These are phyloP conservation scores for Philopotamus ludificatus DNA, from an alignment of 1,140 invertebrate species.

Conservation along the genomic window DNA sequence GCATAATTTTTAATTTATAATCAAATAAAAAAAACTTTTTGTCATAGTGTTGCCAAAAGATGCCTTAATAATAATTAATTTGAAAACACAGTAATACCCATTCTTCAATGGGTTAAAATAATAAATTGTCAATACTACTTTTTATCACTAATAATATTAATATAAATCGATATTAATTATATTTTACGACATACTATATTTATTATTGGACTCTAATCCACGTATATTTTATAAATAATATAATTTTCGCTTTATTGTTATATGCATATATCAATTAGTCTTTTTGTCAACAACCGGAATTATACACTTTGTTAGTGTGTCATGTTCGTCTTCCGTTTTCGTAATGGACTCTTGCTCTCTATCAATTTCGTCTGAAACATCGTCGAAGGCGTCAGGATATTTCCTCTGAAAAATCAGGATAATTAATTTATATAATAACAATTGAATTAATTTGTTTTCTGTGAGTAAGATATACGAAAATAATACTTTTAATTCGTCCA, in stretches of 20 bases:
- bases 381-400: constrained; percentile 35
- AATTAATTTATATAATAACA: constrained; percentile 1
- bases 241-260: constrained; percentile 16
- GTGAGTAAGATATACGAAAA: background rate
- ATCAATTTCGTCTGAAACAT: background rate
- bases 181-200: background rate
- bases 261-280: constrained; percentile 15
- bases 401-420: constrained; percentile 23
- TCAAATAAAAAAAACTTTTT: no score
- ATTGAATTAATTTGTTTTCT: background rate
- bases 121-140: background rate
- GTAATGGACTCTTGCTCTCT: constrained; percentile 2
- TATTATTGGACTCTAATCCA: no score
- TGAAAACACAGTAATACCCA: background rate
- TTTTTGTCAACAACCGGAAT: background rate
- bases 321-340: background rate
- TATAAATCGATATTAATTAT: background rate
- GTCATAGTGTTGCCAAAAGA: no score
- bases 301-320: background rate
- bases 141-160: background rate
- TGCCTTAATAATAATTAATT: no score
- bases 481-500: constrained; percentile 31
- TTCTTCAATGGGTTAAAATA: background rate
- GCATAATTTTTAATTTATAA: no score
- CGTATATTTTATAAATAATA: constrained; percentile 5